These are phyloP conservation scores for Cuniculus paca DNA, from an alignment of 2,797 vertebrate species.

Conservation along the genomic window DNA sequence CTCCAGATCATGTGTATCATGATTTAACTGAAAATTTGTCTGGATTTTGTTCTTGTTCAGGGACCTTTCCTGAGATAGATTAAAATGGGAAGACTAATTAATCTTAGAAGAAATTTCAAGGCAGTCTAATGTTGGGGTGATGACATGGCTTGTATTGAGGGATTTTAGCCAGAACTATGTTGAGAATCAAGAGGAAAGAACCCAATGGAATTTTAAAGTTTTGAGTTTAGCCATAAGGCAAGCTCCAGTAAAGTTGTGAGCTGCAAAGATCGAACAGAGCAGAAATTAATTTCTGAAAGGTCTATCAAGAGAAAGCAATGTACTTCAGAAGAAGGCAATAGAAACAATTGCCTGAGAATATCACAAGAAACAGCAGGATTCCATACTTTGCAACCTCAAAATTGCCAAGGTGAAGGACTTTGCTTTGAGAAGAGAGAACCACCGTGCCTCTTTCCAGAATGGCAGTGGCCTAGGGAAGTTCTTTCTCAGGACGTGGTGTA, in stretches of 20 bases:
- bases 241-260: not conserved
- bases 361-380: not conserved
- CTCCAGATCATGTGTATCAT: not conserved
- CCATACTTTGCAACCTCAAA: not conserved
- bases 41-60: not conserved
- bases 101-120: not conserved
- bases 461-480: not conserved
- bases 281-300: not conserved
- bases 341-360: not conserved
- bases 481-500: not conserved
- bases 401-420: not conserved
- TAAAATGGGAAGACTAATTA: not conserved
- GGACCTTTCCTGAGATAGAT: not conserved
- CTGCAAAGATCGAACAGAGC: not conserved
- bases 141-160: not conserved
- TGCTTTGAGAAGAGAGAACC: not conserved
- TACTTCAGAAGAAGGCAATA: not conserved
- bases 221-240: not conserved
- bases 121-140: not conserved
- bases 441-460: not conserved
- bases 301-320: not conserved
- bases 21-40: not conserved
- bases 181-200: not conserved
- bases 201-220: not conserved
- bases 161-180: not conserved